Percentiles rank a stretch among this genome's conserved stretches.
Evolutionary conservation across 92 coral and sea anemone species (phyloP).

Genomic region (Bergia sp.): DNA sequence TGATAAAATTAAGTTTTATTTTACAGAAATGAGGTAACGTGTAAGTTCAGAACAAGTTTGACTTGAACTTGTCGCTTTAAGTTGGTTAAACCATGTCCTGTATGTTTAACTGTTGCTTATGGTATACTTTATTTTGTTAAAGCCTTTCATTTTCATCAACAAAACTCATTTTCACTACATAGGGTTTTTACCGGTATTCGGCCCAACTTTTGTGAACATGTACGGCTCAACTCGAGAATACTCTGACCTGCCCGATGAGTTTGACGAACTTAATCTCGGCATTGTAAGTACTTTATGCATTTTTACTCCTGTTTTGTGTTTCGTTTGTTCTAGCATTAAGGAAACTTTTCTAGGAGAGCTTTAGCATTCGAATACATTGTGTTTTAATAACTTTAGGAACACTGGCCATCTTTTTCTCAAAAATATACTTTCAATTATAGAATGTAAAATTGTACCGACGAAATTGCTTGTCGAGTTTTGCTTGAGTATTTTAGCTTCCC

Average conservation of each 20-base stretch:
- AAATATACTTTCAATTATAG: background rate
- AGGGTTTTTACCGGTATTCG: constrained; percentile 65
- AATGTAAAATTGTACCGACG: too few species aligned
- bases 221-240: constrained; percentile 66
- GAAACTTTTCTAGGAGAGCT: background rate
- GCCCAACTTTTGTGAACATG: constrained; percentile 61
- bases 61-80: too few species aligned
- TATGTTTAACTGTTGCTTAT: too few species aligned
- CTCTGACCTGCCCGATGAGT: constrained; percentile 62
- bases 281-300: constrained; percentile 37
- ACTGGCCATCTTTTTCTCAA: background rate
- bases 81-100: too few species aligned
- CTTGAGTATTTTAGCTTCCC: too few species aligned
- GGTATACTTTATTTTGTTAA: background rate
- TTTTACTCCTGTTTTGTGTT: background rate
- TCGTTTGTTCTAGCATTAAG: background rate
- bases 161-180: background rate
- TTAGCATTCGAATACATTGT: background rate
- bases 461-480: too few species aligned
- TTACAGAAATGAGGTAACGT: too few species aligned
- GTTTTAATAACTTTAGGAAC: background rate
- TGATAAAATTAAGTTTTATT: too few species aligned
- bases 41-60: too few species aligned
- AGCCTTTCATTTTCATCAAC: background rate
- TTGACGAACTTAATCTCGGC: constrained; percentile 61